phyloP scores from a whole-genome alignment of 2,888 invertebrate genomes.

The Lagria hirta region DNA sequence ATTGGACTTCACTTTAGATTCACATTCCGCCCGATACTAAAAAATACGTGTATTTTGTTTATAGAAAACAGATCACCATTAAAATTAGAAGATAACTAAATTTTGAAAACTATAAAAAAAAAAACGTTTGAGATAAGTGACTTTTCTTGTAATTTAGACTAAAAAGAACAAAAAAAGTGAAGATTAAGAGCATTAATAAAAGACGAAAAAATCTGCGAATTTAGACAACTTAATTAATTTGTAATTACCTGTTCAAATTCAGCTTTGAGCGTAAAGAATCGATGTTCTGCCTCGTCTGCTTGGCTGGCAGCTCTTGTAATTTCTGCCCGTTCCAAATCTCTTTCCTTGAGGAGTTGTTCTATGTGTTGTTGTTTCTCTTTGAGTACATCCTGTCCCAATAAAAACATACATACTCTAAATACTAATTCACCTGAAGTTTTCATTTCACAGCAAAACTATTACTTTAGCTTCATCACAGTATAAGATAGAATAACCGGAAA shows the following conservation, averaged over 20 bases:
- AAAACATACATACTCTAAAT: conserved; percentile 32
- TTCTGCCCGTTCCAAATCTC: conserved; percentile 88
- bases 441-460: conserved; percentile 33
- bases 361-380: conserved; percentile 94
- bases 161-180: conserved; percentile 1
- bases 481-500: conserved; percentile 10
- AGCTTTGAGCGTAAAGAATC: conserved; percentile 60
- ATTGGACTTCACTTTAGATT: conserved; percentile 60
- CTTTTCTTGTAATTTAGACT: not conserved
- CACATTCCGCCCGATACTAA: conserved; percentile 60
- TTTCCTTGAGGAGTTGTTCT: conserved; percentile 86
- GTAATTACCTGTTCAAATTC: conserved; percentile 66
- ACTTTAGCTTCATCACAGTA: conserved; percentile 7
- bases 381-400: conserved; percentile 71
- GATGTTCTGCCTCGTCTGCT: conserved; percentile 75
- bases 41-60: too few species aligned
- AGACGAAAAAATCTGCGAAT: not conserved
- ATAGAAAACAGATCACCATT: too few species aligned
- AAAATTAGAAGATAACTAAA: too few species aligned
- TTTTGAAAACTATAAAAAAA: not conserved
- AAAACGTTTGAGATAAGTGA: not conserved
- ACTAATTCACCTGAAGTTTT: conserved; percentile 32
- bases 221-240: not conserved
- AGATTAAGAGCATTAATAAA: conserved; percentile 9
- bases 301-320: conserved; percentile 80